Percentiles rank a stretch among this genome's conserved stretches.
These are phyloP conservation scores for Furnarius figulus DNA, from an alignment of 2,113 vertebrate genomes.

Conservation along the genomic window DNA sequence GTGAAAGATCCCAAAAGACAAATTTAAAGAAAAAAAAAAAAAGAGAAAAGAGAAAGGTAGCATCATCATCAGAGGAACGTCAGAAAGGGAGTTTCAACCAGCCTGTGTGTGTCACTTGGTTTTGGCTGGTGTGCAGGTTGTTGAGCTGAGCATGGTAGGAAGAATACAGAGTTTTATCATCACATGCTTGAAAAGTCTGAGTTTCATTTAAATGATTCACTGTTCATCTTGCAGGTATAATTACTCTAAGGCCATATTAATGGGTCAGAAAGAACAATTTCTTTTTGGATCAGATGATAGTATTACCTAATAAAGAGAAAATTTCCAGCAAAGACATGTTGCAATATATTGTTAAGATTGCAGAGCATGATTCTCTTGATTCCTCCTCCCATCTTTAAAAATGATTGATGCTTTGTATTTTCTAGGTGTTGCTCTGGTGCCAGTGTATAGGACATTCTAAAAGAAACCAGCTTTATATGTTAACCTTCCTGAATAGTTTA, in stretches of 20 bases:
- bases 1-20: not conserved
- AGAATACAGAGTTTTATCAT: not conserved
- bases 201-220: constrained; percentile 15
- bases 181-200: not conserved
- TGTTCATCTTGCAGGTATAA: not conserved
- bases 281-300: not conserved
- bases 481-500: constrained; percentile 68
- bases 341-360: not conserved
- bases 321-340: not conserved
- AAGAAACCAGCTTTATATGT: constrained; percentile 45
- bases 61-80: not conserved
- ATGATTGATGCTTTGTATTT: not conserved
- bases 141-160: not conserved
- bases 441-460: not conserved
- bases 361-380: not conserved
- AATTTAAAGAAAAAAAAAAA: not conserved
- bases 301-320: constrained; percentile 25
- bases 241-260: not conserved
- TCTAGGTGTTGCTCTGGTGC: not conserved
- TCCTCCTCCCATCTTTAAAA: not conserved
- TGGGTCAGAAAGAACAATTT: not conserved
- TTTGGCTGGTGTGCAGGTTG: not conserved
- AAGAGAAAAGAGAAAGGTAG: too few species aligned
- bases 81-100: not conserved
- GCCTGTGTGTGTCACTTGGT: not conserved